These are phyloP conservation scores for Mesitornis unicolor DNA, from an alignment of 2,113 vertebrate genomes.

Conservation along the genomic window DNA sequence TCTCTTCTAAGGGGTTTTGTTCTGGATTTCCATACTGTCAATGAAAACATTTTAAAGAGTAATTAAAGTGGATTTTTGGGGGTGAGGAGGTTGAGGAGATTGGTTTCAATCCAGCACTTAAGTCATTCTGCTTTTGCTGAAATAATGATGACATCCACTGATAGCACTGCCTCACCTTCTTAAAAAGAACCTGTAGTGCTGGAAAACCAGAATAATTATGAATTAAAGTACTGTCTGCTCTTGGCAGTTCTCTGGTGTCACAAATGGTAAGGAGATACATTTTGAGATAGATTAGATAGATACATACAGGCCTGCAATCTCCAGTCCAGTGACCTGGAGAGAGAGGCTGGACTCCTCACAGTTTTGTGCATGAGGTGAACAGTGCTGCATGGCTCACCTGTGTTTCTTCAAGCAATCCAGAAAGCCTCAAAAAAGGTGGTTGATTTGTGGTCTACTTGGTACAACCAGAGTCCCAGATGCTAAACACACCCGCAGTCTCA, in stretches of 20 bases:
- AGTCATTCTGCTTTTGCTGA: background rate
- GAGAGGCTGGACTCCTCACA: background rate
- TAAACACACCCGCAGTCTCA: fast-evolving
- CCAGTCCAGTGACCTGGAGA: background rate
- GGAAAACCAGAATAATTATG: background rate
- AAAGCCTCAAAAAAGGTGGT: background rate
- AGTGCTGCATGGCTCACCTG: fast-evolving
- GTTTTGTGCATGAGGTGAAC: background rate
- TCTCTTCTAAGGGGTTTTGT: background rate
- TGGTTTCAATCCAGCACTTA: background rate
- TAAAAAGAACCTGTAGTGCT: background rate
- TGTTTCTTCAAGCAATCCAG: background rate
- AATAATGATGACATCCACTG: background rate
- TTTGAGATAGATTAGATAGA: background rate
- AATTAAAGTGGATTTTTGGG: background rate
- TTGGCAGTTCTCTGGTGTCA: background rate
- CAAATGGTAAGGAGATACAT: background rate
- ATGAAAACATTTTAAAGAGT: background rate
- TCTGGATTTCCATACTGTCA: background rate
- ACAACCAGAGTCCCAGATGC: background rate
- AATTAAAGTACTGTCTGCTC: background rate
- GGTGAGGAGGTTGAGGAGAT: background rate
- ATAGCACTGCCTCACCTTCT: background rate
- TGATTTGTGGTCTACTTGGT: background rate
- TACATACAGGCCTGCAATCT: background rate